Conservation (phyloP, 2,888 invertebrate species). For the Cryptus viduatorius region DNA sequence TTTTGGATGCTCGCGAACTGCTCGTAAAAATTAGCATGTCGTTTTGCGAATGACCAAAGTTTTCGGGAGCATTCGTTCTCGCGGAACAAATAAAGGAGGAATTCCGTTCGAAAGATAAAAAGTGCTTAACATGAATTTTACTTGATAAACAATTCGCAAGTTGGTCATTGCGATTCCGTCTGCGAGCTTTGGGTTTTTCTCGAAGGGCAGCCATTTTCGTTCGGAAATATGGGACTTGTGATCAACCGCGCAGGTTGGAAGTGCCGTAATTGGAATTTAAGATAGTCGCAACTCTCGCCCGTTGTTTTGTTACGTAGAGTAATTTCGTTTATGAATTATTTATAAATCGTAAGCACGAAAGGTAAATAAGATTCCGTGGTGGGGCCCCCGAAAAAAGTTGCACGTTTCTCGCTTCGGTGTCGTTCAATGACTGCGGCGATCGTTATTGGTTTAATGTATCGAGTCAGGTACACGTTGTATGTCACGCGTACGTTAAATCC, state of each 20-base stretch:
- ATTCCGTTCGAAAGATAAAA: not conserved
- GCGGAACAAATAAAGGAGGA: not conserved
- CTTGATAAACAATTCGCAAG: not conserved
- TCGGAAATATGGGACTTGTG: not conserved
- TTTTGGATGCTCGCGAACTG: slow-evolving; percentile 1
- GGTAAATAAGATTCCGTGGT: no score
- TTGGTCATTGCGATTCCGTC: not conserved
- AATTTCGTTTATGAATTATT: not conserved
- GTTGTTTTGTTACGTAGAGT: not conserved
- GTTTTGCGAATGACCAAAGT: slow-evolving; percentile 57
- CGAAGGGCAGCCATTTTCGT: not conserved
- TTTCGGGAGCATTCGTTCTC: slow-evolving; percentile 22
- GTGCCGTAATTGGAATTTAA: not conserved
- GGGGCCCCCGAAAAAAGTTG: not conserved
- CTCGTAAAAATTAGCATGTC: slow-evolving; percentile 67
- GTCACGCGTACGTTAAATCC: slow-evolving; percentile 65
- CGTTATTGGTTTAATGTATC: slow-evolving; percentile 59
- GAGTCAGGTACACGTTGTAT: slow-evolving; percentile 58
- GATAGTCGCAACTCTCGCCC: not conserved
- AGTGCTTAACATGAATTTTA: slow-evolving; percentile 11
- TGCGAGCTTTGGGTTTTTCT: not conserved
- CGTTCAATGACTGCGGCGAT: slow-evolving; percentile 26
- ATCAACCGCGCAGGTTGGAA: not conserved
- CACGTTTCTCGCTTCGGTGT: not conserved
- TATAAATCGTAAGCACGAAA: not conserved